Base-by-base conservation (phyloP, 2,797 vertebrate genomes). In the Sorex maritimensis region DNA sequence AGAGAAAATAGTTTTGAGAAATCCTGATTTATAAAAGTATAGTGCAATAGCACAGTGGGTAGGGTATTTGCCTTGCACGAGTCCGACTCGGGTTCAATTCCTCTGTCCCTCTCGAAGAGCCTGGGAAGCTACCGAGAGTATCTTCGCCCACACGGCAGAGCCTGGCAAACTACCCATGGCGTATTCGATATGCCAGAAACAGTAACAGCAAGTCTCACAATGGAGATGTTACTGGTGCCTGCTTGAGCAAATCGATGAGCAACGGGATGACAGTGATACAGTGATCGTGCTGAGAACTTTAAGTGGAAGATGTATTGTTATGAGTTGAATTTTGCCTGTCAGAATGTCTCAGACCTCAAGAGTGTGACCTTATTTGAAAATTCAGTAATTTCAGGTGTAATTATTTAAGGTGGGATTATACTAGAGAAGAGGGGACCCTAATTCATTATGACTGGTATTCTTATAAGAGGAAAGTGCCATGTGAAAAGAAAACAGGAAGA, bases 361-460 rank as follows among this genome's bases (percentile, higher is more conserved):
- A 44, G 61, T 46, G 15, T 78, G 65, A 71, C 10, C 15, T 78
- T 78, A 78, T 61, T 84, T 83, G 72, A 34, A 83, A 90, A 68
- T 41, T 67, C 17, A 11, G 81, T 84, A 49, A 91, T 34, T 78
- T 15, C 38, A 46, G 63, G 3, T 91, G 12, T 28, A 69, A 46
- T 55, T 77, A 79, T 52, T 73, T 73, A 46, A 80, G 52, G 41
- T 44, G 86, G 79, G 34, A 26, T 77, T 34, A 21, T 41, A 46
- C 65, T 77, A 46, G 34, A 77, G 63, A 34, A 19, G 2, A 1
- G 68, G 34, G 80, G 10, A 4, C 38, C 4, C 78, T 61, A 77
- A 75, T 68, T 63, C 34, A 83, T 0, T 34, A 55, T 26, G 28
- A 15, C 79, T 82, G 61, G n/a, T 90, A 17, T 52, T 44, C 11